Evolutionary conservation across 2,797 vertebrate species (phyloP), one percentile per base, ranked within the genome.

Genomic region (Cyclopterus lumpus): DNA sequence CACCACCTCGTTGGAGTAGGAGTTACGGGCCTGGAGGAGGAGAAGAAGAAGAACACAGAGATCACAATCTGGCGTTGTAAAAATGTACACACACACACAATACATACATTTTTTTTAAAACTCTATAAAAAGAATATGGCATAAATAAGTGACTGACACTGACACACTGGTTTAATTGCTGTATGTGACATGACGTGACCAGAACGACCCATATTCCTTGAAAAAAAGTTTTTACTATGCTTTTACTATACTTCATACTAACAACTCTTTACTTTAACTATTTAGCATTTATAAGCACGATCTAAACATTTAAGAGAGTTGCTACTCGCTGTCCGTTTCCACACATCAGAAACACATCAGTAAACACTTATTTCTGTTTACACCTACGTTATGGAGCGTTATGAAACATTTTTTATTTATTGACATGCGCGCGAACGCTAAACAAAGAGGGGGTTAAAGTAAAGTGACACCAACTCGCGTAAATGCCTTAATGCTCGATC

Each of bases 1-100:
- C 94, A 99, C 98, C 95, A 99, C 97, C 91, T 99, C 98, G 18
- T 96, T 98, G 86, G 97, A 97, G 91, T 95, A 97, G 89, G 96
- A 96, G 93, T 99, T 97, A 6, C 97, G 97, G 85, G 98, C 98
- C 98, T 99, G 88, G 24, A 54, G 64, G 75, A 67, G 65, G 78
- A 62, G n/a, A 74, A 79, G 64, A 75, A 67, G 65, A 78, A 62
- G n/a, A 74, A 79, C 7, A 53, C 15, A 51, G 4, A 66, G 8
- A 30, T 64, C 3, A 44, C 26, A 4, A 36, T 42, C 40, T 20
- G 8, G 11, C 63, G 4, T 34, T 42, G 8, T 40, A 62, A 44
- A 66, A 40, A 49, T 5, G 8, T 49, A 58, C 18, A 51, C 8
- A 67, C 22, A 38, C 10, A 67, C 22, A n/a, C n/a, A n/a, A n/a